phyloP scores from a whole-genome alignment of 2,888 invertebrate genomes.

The Agrotis clavis region DNA sequence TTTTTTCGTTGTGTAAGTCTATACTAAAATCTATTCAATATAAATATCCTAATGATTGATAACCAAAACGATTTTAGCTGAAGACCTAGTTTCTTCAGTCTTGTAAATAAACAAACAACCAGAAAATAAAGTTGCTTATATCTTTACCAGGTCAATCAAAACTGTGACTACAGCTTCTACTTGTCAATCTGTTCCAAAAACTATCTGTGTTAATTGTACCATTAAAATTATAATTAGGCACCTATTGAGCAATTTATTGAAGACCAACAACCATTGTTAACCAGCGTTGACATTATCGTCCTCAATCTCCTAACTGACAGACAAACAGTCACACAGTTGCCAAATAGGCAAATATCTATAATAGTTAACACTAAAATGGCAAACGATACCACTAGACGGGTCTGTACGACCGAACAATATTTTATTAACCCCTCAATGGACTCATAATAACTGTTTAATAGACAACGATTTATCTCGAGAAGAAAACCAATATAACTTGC shows the following conservation, averaged over 20 bases:
- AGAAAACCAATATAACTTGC: constrained; percentile 62
- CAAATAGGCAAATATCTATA: constrained; percentile 53
- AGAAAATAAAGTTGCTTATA: not conserved
- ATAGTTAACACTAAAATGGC: constrained; percentile 71
- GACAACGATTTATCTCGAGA: constrained; percentile 85
- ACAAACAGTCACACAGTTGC: constrained; percentile 50
- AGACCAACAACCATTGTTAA: constrained; percentile 19
- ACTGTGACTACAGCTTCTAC: not conserved
- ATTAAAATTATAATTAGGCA: constrained; percentile 49
- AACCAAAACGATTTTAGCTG: not conserved
- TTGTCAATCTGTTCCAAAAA: constrained; percentile 1
- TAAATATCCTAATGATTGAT: not conserved
- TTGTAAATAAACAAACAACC: not conserved
- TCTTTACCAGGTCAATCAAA: not conserved
- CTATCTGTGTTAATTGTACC: constrained; percentile 37
- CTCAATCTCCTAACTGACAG: constrained; percentile 56
- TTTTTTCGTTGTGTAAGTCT: no score
- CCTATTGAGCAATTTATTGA: constrained; percentile 39
- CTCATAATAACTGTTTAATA: constrained; percentile 89
- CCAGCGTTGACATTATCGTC: constrained; percentile 47
- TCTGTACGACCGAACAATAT: constrained; percentile 81
- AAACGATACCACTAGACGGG: constrained; percentile 67
- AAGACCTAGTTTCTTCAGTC: not conserved
- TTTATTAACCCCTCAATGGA: constrained; percentile 87
- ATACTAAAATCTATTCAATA: not conserved